Percentiles rank a stretch among this genome's conserved stretches.
phyloP scores from a whole-genome alignment of 2,797 vertebrate species.

The Sebastes hopkinsi region DNA sequence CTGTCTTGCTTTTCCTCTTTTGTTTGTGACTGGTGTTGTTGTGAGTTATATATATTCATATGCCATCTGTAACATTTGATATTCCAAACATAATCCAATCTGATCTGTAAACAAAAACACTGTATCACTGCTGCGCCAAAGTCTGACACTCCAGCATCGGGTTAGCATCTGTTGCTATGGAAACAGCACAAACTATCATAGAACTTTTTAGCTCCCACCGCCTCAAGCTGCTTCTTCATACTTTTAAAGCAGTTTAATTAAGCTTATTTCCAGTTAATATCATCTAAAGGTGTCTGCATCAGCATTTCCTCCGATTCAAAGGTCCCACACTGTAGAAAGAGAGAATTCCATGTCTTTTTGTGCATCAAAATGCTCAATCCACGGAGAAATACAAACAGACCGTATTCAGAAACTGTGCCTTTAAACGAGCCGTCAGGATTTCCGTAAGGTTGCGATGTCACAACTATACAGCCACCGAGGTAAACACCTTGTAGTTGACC shows the following conservation, averaged over 20 bases:
- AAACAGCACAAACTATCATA: slow-evolving; percentile 37
- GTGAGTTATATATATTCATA: background rate
- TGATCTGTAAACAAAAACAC: slow-evolving; percentile 11
- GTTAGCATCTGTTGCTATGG: slow-evolving; percentile 44
- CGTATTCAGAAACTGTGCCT: background rate
- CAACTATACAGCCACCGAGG: too few species aligned
- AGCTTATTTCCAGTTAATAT: slow-evolving; percentile 13
- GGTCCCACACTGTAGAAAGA: background rate
- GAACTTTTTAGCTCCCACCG: slow-evolving; percentile 3
- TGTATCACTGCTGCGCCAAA: slow-evolving; percentile 5
- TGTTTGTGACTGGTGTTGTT: background rate
- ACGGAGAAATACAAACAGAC: background rate
- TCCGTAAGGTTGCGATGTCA: too few species aligned
- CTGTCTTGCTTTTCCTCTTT: background rate
- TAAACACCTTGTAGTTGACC: too few species aligned
- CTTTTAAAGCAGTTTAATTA: slow-evolving; percentile 4
- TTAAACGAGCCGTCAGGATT: background rate
- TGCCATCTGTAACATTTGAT: background rate
- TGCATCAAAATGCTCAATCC: background rate
- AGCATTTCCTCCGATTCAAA: background rate
- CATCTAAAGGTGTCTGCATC: background rate
- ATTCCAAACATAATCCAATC: background rate
- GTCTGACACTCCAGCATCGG: background rate
- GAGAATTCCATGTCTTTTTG: background rate
- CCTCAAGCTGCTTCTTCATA: slow-evolving; percentile 4